phyloP scores from a whole-genome alignment of 2,797 vertebrate genomes.

The Clarias laeviceps region DNA sequence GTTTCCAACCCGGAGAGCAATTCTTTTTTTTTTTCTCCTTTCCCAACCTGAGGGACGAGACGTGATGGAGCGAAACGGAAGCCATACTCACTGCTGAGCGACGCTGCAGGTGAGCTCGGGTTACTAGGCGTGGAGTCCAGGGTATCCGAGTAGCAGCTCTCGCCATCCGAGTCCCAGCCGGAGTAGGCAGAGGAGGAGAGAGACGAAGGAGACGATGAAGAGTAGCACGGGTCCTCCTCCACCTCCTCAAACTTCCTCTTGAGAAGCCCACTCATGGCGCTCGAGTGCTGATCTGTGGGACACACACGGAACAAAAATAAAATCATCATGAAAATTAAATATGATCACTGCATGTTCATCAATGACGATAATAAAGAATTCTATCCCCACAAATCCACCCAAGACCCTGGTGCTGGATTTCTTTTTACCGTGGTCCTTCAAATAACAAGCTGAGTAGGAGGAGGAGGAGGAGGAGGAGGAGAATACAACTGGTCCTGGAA shows the following conservation, averaged over 20 bases:
- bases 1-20: not conserved
- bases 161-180: slow-evolving; percentile 88
- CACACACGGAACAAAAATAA: not conserved
- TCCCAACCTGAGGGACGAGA: not conserved
- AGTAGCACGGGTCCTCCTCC: slow-evolving; percentile 88
- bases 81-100: slow-evolving; percentile 83
- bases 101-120: slow-evolving; percentile 74
- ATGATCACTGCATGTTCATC: slow-evolving; percentile 1
- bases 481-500: slow-evolving; percentile 57
- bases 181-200: slow-evolving; percentile 85
- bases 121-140: slow-evolving; percentile 79
- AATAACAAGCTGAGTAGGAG: slow-evolving; percentile 41
- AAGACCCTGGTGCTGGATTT: not conserved
- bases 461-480: not conserved
- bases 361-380: not conserved
- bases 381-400: not conserved
- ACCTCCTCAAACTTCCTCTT: slow-evolving; percentile 97
- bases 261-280: slow-evolving; percentile 89
- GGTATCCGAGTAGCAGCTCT: slow-evolving; percentile 81
- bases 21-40: not conserved
- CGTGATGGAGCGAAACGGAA: not conserved
- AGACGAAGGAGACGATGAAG: slow-evolving; percentile 79
- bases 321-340: not conserved
- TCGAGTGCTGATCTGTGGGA: slow-evolving; percentile 68
- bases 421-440: not conserved